Conservation (phyloP, 1,140 invertebrate species). For the Drusus annulatus region DNA sequence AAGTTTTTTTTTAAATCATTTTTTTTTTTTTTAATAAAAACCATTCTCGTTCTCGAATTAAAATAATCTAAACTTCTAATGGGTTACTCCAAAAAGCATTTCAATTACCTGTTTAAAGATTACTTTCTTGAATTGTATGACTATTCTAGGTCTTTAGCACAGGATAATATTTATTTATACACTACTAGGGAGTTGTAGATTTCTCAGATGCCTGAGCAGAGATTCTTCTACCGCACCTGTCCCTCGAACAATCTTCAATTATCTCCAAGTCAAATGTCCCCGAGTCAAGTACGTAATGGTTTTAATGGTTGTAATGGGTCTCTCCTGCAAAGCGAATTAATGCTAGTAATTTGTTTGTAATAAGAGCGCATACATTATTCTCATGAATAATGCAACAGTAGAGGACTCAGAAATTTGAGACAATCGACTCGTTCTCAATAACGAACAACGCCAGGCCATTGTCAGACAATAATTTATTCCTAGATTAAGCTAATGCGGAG, state of each 20-base stretch:
- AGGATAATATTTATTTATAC: not conserved
- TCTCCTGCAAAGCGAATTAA: constrained; percentile 53
- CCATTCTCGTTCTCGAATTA: too few species aligned
- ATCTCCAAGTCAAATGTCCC: constrained; percentile 55
- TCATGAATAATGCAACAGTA: constrained; percentile 38
- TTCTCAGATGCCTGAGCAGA: not conserved
- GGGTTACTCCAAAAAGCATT: too few species aligned
- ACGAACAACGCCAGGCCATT: constrained; percentile 12
- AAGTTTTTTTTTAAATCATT: too few species aligned
- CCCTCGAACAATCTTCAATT: constrained; percentile 51
- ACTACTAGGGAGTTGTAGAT: not conserved
- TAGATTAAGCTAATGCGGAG: constrained; percentile 35
- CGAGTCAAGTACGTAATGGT: constrained; percentile 57
- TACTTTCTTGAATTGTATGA: too few species aligned
- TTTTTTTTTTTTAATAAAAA: too few species aligned
- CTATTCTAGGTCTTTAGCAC: too few species aligned
- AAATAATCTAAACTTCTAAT: too few species aligned
- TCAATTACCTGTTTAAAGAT: too few species aligned
- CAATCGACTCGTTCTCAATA: constrained; percentile 31
- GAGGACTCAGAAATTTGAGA: constrained; percentile 35
- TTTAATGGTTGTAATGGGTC: not conserved
- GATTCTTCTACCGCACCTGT: constrained; percentile 46
- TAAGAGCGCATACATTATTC: constrained; percentile 36
- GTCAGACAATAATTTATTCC: constrained; percentile 38
- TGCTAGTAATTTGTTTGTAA: constrained; percentile 52